Evolutionary conservation across 2,797 vertebrate species (phyloP).

Genomic region (Anabas testudineus): DNA sequence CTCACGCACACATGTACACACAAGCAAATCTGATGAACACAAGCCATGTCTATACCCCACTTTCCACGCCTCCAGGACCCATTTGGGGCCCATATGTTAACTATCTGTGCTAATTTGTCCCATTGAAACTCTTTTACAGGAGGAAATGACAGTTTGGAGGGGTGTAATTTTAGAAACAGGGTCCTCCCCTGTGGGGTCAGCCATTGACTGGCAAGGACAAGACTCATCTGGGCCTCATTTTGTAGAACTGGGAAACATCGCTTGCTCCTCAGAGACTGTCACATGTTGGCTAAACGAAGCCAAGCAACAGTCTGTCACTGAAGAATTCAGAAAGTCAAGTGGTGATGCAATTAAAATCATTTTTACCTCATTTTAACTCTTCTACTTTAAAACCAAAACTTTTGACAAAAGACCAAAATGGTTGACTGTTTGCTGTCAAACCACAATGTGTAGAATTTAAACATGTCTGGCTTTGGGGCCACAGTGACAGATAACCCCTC

Average conservation of each 20-base stretch:
- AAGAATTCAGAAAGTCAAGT: slow-evolving; percentile 29
- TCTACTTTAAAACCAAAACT: neutral
- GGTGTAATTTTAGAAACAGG: slow-evolving; percentile 87
- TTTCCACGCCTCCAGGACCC: slow-evolving; percentile 45
- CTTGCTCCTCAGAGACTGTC: slow-evolving; percentile 59
- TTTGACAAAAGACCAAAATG: neutral
- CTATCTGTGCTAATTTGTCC: slow-evolving; percentile 85
- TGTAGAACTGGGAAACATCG: slow-evolving; percentile 48
- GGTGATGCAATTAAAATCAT: slow-evolving; percentile 18
- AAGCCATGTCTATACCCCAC: slow-evolving; percentile 33
- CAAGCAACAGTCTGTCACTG: slow-evolving; percentile 26
- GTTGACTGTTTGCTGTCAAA: slow-evolving; percentile 4
- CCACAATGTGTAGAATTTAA: neutral
- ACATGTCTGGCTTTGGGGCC: neutral
- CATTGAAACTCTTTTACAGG: slow-evolving; percentile 84
- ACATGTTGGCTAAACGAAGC: slow-evolving; percentile 51
- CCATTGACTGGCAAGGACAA: slow-evolving; percentile 62
- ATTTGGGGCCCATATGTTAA: slow-evolving; percentile 84
- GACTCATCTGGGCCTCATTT: slow-evolving; percentile 83
- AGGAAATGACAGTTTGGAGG: slow-evolving; percentile 88
- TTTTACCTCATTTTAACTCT: slow-evolving; percentile 12
- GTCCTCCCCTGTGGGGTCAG: slow-evolving; percentile 78
- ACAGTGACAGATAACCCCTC: neutral
- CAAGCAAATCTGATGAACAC: slow-evolving; percentile 31
- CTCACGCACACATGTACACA: slow-evolving; percentile 13